Base-by-base conservation (phyloP, 2,797 vertebrate species). In the Hypotaenidia okinawae region DNA sequence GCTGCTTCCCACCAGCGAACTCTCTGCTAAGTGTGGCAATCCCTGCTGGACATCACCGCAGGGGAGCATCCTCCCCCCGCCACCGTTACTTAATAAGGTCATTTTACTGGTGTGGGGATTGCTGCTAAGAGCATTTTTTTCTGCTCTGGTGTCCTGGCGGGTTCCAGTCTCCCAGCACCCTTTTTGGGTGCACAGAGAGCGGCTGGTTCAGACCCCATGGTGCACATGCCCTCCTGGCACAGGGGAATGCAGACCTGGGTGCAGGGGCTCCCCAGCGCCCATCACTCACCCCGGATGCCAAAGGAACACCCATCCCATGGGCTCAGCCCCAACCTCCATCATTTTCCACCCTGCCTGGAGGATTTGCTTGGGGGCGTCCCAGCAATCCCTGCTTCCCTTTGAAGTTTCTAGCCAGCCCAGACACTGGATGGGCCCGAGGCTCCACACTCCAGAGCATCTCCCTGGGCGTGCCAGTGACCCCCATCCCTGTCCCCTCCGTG, bases 391-490 rank as follows among this genome's bases (percentile, higher is more conserved):
- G 0, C 27, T 63, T 79, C 78, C 79, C 90, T 92, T 76, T 78
- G 84, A 94, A 91, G 94, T 92, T 47, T 39, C 59, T 59, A 9
- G 82, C 72, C 90, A 9, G 49, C 84, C 72, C 90, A 9, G 49
- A 79, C 37, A 4, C 72, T 75, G 8, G 57, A 13, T 0, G 0
- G 69, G 64, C 89, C 32, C 79, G 43, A 63, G 37, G 51, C 87
- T 64, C 13, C 1, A 28, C n/a, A 5, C 32, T 83, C 54, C 37
- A 4, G 4, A 37, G 58, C 73, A 35, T 43, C 79, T 70, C 62
- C 37, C 43, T 0, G 14, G 67, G 28, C 2, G 2, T 11, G n/a
- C 43, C 37, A 39, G 37, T 21, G 47, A 47, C 47, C 62, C 16
- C 67, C 41, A 0, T 80, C 54, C 47, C 72, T 1, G 0, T 75